Base-by-base conservation (phyloP, 2,888 invertebrate genomes). In the Cantharis nigra region DNA sequence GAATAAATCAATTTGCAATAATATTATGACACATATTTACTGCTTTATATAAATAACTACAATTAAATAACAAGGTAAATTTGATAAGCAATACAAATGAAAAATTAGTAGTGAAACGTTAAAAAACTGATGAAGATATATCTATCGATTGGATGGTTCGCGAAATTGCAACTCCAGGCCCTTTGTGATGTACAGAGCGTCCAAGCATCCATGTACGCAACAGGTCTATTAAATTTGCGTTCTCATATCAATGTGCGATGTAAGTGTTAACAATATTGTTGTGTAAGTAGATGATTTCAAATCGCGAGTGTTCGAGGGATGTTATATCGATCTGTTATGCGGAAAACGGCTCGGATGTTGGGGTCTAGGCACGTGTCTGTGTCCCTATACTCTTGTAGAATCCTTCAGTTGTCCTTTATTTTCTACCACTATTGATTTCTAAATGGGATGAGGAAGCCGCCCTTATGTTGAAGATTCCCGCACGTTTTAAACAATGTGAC, bases 401-500 rank as follows among this genome's bases (percentile, higher is more conserved):
- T 85, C 86, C 86, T 86, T 85, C 85, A 85, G 84, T 86, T 87
- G 84, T 85, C 84, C 86, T 86, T 86, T 87, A 86, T 87, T 87
- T 86, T 87, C 86, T 85, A 86, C 85, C 84, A 86, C 85, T 88
- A 86, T 88, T 87, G 87, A 87, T 87, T 86, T 87, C 85, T 87
- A 85, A 64, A 87, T 87, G 87, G 87, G 86, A 86, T 86, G 87
- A 87, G 85, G 87, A 87, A 88, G 88, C 88, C 84, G 88, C 86
- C 87, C 88, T 85, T 88, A 89, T 89, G 89, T 89, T 89, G 89
- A 89, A 88, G 89, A 89, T 89, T 86, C 89, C 89, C 86, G 88
- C 88, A 88, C 88, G 89, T 89, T 88, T 89, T 87, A 89, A 88
- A 87, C 89, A 89, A 89, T 89, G 88, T 88, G 89, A 89, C 87